Percentiles rank a stretch among this genome's conserved stretches.
Conservation (phyloP, 1,140 invertebrate genomes). For the Listronotus bonariensis region DNA sequence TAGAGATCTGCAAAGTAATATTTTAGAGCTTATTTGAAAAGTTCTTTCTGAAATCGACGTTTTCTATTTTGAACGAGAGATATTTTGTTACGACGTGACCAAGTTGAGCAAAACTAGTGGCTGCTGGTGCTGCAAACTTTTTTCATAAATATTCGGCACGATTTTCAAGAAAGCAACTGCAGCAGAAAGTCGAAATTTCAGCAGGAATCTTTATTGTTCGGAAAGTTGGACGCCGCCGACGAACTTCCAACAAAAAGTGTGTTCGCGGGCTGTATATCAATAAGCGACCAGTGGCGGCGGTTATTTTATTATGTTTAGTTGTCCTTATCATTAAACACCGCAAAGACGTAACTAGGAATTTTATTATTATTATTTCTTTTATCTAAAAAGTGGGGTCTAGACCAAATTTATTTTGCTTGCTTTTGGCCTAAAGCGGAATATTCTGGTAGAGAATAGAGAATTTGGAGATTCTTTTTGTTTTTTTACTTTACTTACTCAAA, state of each 20-base stretch:
- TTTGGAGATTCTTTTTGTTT: too few relatives aligned
- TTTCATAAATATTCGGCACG: constrained; percentile 40
- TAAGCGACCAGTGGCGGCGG: constrained; percentile 28
- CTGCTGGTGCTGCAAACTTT: constrained; percentile 33
- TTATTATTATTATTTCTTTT: too few relatives aligned
- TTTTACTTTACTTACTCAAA: too few relatives aligned
- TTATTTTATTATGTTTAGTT: too few relatives aligned
- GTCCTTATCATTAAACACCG: too few relatives aligned
- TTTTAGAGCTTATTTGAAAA: constrained; percentile 38
- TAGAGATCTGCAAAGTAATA: constrained; percentile 6
- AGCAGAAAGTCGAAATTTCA: constrained; percentile 38
- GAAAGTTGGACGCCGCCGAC: constrained; percentile 29
- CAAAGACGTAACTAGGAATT: too few relatives aligned
- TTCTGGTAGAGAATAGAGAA: too few relatives aligned
- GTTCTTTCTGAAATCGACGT: constrained; percentile 34
- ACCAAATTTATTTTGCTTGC: too few relatives aligned
- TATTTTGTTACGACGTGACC: constrained; percentile 39
- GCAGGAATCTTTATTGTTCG: constrained; percentile 36
- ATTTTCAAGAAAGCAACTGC: constrained; percentile 38
- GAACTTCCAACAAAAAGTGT: constrained; percentile 24
- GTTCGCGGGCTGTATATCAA: constrained; percentile 37
- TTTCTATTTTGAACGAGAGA: constrained; percentile 37
- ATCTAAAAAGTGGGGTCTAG: too few relatives aligned
- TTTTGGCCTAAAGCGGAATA: too few relatives aligned
- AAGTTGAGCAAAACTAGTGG: constrained; percentile 35